Evolutionary conservation across 2,888 invertebrate species (phyloP), one percentile per base, ranked within the genome.

Genomic region (Tachina grossa): DNA sequence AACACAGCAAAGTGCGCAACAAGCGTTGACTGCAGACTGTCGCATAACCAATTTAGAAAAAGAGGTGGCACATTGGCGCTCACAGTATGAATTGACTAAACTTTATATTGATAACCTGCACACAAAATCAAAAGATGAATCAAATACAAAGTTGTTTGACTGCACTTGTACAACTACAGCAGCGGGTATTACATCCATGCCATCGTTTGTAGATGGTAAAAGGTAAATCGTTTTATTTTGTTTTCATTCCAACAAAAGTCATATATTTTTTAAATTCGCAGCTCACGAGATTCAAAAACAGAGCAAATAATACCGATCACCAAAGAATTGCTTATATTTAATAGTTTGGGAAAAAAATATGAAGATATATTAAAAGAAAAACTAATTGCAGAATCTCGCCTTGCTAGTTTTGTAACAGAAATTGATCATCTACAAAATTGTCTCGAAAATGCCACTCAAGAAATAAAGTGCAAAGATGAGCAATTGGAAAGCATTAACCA

Each of bases 21-120:
- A 69, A 47, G 78, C 87, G 22, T 89, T 90, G 47, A 88, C 90
- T 45, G 88, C 89, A 57, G 93, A 92, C 16, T 92, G 92, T 71
- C 91, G 94, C 72, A 92, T 93, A 61, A 89, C 92, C 4, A 92
- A 92, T 86, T 89, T 94, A 39, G 94, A 96, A 90, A 95, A 95
- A 91, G 96, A 96, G 90, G 94, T 95, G 80, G 95, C 95, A 87
- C 94, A 96, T 89, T 96, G 96, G 95, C 95, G 95, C 90, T 93
- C 95, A 1, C 96, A 96, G 91, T 95, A 95, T 89, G 95, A 96
- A 88, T 93, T 96, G 65, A 90, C 96, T 43, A 94, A 95, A 92
- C 93, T 91, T 39, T 88, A 88, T 74, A 13, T 51, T 11, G 90
- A 90, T 11, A 63, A 57, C n/a, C 10, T 74, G 11, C 47, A 81